Base-by-base conservation (phyloP, 2,797 vertebrate species). In the Squalus acanthias region DNA sequence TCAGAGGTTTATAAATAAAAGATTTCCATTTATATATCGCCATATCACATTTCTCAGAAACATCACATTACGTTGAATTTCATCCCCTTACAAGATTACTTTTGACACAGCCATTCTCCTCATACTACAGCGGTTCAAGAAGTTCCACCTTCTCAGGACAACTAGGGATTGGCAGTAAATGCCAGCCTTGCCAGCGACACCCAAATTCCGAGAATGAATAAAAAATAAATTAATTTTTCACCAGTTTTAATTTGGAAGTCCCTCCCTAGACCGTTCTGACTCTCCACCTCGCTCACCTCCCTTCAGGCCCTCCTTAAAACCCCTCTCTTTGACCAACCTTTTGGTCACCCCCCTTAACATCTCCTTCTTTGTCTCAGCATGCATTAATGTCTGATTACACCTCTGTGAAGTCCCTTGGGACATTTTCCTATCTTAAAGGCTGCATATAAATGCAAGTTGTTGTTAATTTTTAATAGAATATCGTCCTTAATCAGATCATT, bases 231-330 rank as follows among this genome's bases (percentile, higher is more conserved):
- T 50, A 7, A 85, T 5, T 39, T 7, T 60, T 60, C 50, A 57
- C 50, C 53, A 89, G 6, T 26, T 57, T 1, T 57, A 89, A 89
- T 89, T 60, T 60, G 24, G 24, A 60, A 57, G 22, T 8, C 50
- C 53, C 9, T 88, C 20, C 7, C 7, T 53, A 9, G 1, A 9
- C 22, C 8, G 1, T 57, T 17, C 96, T 96, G 96, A 95, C 96
- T 97, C 50, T 89, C 96, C 96, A 82, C 5, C 96, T 13, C 95
- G 94, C 92, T n/a, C 96, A 96, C 96, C 72, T 74, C 60, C 72
- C 22, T 46, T 20, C 17, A 17, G 39, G 4, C 8, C 17, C 46
- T 50, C 22, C 20, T 50, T 50, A 22, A 50, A 87, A 87, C 6
- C 46, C 82, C 46, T 22, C 46, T 24, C 22, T 82, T 82, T 82